Conservation (phyloP, 2,113 vertebrate genomes). For the Anser brachyrhynchus region DNA sequence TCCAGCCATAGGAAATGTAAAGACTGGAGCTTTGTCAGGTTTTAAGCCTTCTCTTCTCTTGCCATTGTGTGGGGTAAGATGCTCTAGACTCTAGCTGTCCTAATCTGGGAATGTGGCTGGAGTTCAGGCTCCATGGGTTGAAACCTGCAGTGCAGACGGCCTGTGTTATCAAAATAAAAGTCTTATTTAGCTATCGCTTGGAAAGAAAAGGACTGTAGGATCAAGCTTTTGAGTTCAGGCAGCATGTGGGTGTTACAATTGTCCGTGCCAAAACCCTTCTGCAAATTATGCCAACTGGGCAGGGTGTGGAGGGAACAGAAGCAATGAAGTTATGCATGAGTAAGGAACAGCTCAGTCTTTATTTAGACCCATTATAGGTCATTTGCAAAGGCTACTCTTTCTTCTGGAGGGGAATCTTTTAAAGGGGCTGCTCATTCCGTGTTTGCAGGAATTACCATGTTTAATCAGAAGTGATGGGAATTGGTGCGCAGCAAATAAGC, state of each 20-base stretch:
- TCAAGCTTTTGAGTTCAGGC: conserved; percentile 23
- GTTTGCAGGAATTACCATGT: background rate
- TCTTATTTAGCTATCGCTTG: background rate
- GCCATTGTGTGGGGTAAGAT: background rate
- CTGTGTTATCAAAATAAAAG: background rate
- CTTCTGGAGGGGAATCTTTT: background rate
- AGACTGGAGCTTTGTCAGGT: background rate
- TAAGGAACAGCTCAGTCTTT: conserved; percentile 51
- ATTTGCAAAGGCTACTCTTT: background rate
- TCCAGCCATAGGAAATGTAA: background rate
- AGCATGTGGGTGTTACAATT: conserved; percentile 33
- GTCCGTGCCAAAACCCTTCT: conserved; percentile 34
- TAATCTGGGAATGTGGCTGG: background rate
- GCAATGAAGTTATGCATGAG: conserved; percentile 49
- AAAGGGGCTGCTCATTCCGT: background rate
- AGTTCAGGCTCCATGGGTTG: background rate
- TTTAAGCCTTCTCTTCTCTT: background rate
- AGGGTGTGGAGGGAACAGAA: conserved; percentile 39
- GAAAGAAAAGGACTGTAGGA: background rate
- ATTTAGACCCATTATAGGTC: conserved; percentile 28
- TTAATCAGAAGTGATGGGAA: background rate
- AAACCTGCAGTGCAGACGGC: background rate
- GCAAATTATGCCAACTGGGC: conserved; percentile 14
- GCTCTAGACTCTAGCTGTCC: background rate
- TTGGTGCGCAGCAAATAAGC: background rate